These are phyloP conservation scores for Trichonephila clavipes DNA, from an alignment of 1,140 invertebrate genomes.

Conservation along the genomic window DNA sequence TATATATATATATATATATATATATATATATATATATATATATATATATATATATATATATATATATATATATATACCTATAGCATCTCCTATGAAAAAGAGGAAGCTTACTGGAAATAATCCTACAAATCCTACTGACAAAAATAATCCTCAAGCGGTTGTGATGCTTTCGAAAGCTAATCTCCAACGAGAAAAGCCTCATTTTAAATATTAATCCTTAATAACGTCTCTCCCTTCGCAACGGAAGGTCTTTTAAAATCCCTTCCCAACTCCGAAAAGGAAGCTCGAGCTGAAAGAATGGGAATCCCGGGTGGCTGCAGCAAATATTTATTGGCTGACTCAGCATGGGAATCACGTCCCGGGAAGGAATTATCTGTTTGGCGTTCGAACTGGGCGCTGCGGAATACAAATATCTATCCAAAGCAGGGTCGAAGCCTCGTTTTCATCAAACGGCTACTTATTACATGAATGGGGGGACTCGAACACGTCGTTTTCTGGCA, in stretches of 20 bases:
- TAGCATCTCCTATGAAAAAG: too few species aligned
- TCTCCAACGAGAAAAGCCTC: background rate
- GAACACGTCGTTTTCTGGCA: conserved; percentile 7
- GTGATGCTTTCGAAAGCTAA: background rate
- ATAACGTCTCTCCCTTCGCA: background rate
- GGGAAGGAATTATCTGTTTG: conserved; percentile 46
- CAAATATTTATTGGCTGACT: conserved; percentile 23
- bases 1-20: too few species aligned
- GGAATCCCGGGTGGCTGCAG: background rate
- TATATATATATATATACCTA: too few species aligned
- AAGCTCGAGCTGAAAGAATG: background rate
- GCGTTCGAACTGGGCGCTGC: background rate
- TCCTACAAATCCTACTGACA: background rate
- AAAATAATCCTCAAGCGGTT: background rate
- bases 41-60: too few species aligned
- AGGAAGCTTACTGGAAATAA: too few species aligned
- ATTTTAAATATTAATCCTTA: background rate
- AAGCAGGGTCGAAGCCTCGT: background rate
- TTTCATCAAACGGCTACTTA: conserved; percentile 25
- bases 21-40: too few species aligned
- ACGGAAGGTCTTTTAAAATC: background rate
- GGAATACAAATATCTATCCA: conserved; percentile 35
- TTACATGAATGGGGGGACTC: background rate
- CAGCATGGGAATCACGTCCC: background rate
- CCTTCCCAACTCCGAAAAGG: background rate